Base-by-base conservation (phyloP, 2,888 invertebrate species). In the Thymelicus lineola region DNA sequence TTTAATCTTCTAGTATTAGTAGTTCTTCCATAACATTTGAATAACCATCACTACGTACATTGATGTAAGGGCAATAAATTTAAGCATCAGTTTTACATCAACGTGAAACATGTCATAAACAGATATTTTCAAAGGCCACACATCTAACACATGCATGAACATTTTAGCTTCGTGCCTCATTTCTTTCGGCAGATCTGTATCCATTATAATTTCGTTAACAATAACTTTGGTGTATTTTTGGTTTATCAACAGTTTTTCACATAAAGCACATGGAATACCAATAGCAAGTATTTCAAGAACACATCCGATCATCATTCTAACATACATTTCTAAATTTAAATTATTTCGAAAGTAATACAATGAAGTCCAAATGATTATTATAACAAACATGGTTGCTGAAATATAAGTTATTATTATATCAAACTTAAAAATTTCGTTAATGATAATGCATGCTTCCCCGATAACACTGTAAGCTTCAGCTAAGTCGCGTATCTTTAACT, bases 1-100 rank as follows among this genome's bases (percentile, higher is more conserved):
- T 42, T 36, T 55, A 38, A 17, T 35, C 17, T 35, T 7, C 61
- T 17, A 62, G 57, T 81, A 64, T 66, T n/a, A n/a, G n/a, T n/a
- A n/a, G 86, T 84, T 75, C 88, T 12, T 12, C 20, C 12, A 85
- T 53, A 84, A 86, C 55, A 90, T 77, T 79, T 91, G 91, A 73
- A 91, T 83, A 35, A 87, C 83, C 17, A 91, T 83, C 77, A 91
- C 89, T 60, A 91, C 81, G 73, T 90, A 91, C 0, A 90, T 88
- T 0, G 90, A 87, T 9, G 88, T 83, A 6, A 89, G 83, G 72
- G 88, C 88, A 46, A 90, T 81, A 71, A 90, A 92, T 64, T 86
- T 88, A 10, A 90, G 74, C 78, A 90, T 83, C 6, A 92, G 72
- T 1, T 86, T 86, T 35, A 88, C 82, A 72, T 92, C 86, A 4